Conservation (phyloP, 2,113 vertebrate species). For the Synchiropus splendidus region DNA sequence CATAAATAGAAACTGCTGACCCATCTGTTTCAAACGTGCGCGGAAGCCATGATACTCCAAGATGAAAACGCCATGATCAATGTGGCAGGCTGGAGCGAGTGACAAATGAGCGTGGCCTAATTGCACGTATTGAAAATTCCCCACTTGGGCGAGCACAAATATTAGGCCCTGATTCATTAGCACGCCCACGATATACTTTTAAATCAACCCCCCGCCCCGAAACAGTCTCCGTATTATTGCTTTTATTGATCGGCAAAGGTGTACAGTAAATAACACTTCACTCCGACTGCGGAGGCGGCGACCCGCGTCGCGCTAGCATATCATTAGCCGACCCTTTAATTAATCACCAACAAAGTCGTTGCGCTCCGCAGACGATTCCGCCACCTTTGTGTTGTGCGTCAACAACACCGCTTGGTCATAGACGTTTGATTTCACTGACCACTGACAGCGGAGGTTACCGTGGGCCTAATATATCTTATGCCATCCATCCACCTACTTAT, state of each 20-base stretch:
- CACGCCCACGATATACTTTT: slow-evolving; percentile 27
- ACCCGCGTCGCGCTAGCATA: no score
- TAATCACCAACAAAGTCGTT: no score
- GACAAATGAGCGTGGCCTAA: slow-evolving; percentile 53
- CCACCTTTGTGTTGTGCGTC: no score
- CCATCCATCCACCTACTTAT: no score
- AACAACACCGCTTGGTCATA: no score
- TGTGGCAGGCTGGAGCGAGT: slow-evolving; percentile 55
- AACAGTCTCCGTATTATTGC: slow-evolving; percentile 11
- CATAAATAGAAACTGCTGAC: slow-evolving; percentile 56
- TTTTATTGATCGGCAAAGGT: neutral
- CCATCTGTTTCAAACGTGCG: slow-evolving; percentile 16
- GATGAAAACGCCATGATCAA: slow-evolving; percentile 35
- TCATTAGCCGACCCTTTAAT: no score
- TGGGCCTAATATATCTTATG: no score
- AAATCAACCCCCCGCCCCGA: slow-evolving; percentile 28
- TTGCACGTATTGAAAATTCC: slow-evolving; percentile 51
- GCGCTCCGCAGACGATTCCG: no score
- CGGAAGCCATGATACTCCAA: slow-evolving; percentile 21
- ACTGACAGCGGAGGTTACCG: no score
- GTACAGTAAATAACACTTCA: no score
- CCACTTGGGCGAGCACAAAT: slow-evolving; percentile 37
- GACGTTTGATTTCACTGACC: no score
- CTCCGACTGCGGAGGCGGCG: no score
- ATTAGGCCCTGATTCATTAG: slow-evolving; percentile 37